Percentiles rank a stretch among this genome's conserved stretches.
phyloP scores from a whole-genome alignment of 2,797 vertebrate genomes.

The Lepidocolaptes lacrymiger region DNA sequence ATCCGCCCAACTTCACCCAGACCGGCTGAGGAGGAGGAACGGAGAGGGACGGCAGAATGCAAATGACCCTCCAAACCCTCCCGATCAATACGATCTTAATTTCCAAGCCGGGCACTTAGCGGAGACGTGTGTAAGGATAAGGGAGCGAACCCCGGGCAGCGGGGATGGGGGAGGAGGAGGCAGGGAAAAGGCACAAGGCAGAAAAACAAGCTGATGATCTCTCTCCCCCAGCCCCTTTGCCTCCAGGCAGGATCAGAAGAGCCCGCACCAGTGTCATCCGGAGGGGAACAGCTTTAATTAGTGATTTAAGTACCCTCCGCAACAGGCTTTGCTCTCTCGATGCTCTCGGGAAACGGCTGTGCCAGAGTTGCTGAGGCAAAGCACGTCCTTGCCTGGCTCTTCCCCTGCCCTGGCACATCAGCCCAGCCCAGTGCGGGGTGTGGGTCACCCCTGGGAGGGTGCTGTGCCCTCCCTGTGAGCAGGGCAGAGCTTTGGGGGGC shows the following conservation, averaged over 20 bases:
- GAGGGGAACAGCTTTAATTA: background rate
- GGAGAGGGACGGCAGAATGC: background rate
- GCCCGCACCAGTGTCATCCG: background rate
- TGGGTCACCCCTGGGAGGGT: background rate
- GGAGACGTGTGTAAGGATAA: background rate
- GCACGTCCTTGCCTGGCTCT: background rate
- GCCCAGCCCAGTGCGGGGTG: rapidly evolving
- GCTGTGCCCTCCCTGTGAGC: background rate
- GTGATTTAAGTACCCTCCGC: background rate
- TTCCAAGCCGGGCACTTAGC: background rate
- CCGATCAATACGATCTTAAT: background rate
- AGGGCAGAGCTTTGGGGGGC: background rate
- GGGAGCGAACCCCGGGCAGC: background rate
- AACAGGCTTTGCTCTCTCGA: background rate
- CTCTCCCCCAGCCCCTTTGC: background rate
- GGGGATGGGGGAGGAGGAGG: background rate
- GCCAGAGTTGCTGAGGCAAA: rapidly evolving
- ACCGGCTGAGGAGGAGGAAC: background rate
- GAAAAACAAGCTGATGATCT: background rate
- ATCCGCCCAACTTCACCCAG: background rate
- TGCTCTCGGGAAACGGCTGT: background rate
- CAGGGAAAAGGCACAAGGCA: background rate
- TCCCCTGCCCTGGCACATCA: background rate
- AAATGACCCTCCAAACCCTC: background rate
- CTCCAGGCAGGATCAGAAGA: background rate